Evolutionary conservation across 37 sponge, comb jelly and placozoan species (phyloP).

Genomic region (Beroe ovata): DNA sequence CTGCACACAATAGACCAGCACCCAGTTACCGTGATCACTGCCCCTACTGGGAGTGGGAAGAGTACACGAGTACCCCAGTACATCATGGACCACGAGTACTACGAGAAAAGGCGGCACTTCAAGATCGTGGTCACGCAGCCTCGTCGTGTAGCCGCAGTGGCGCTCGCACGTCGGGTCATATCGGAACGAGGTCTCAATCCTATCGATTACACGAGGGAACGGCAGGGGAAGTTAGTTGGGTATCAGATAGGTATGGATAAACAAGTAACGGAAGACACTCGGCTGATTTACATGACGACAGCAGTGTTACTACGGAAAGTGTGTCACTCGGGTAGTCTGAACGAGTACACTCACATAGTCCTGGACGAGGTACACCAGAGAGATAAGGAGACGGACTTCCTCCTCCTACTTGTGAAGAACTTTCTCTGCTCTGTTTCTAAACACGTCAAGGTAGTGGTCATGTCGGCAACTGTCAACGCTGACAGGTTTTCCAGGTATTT

Average conservation of each 20-base stretch:
- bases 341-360: slow-evolving; percentile 90
- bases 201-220: not conserved
- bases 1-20: slow-evolving; percentile 75
- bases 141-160: slow-evolving; percentile 84
- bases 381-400: slow-evolving; percentile 90
- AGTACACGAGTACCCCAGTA: slow-evolving; percentile 76
- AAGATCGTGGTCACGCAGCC: slow-evolving; percentile 98
- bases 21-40: slow-evolving; percentile 82
- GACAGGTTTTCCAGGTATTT: slow-evolving; percentile 81
- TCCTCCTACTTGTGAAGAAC: slow-evolving; percentile 82
- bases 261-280: slow-evolving; percentile 77
- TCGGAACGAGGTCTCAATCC: slow-evolving; percentile 73
- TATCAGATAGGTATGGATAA: slow-evolving; percentile 90
- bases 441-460: slow-evolving; percentile 86
- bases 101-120: slow-evolving; percentile 73
- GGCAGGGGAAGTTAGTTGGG: slow-evolving; percentile 86
- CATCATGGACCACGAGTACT: slow-evolving; percentile 78
- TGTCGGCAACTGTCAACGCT: slow-evolving; percentile 92
- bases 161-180: slow-evolving; percentile 83
- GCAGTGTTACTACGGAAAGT: slow-evolving; percentile 88
- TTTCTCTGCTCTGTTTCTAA: slow-evolving; percentile 82
- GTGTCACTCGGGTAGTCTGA: slow-evolving; percentile 81
- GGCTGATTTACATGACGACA: slow-evolving; percentile 90
- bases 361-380: slow-evolving; percentile 97
- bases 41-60: slow-evolving; percentile 72